phyloP scores from a whole-genome alignment of 2,888 invertebrate species.

The Drosophila nigricruria region DNA sequence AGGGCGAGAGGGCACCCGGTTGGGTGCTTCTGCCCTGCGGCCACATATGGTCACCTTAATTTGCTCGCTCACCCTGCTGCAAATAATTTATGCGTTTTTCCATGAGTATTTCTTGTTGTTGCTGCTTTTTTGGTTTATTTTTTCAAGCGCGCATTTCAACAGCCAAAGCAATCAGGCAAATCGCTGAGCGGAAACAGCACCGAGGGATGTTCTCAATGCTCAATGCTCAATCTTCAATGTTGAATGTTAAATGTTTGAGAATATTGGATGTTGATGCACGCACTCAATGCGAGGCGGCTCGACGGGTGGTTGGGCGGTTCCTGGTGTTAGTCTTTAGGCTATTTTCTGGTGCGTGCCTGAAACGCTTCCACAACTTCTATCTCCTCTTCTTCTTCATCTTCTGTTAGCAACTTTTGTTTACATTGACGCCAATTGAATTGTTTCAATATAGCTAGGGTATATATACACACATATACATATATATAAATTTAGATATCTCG shows the following conservation, averaged over 20 bases:
- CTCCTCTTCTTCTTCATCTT: not conserved
- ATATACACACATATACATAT: not conserved
- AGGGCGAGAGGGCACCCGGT: conserved; percentile 6
- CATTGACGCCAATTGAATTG: conserved; percentile 67
- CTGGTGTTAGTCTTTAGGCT: conserved; percentile 31
- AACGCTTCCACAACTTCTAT: conserved; percentile 38
- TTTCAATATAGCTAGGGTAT: conserved; percentile 19
- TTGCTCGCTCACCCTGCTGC: conserved; percentile 50
- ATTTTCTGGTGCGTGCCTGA: conserved; percentile 48
- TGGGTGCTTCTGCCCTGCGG: conserved; percentile 58
- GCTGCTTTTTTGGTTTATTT: conserved; percentile 69
- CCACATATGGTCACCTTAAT: conserved; percentile 80
- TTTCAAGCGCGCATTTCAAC: conserved; percentile 79
- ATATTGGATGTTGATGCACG: conserved; percentile 56
- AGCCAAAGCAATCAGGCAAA: conserved; percentile 74
- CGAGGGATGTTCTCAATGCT: conserved; percentile 57
- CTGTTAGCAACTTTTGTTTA: conserved; percentile 51
- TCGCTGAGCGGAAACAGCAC: conserved; percentile 68
- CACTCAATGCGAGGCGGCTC: conserved; percentile 23
- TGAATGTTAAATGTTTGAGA: conserved; percentile 25
- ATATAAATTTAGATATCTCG: not conserved
- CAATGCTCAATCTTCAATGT: conserved; percentile 9
- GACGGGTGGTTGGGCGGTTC: conserved; percentile 56
- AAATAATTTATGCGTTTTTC: conserved; percentile 77
- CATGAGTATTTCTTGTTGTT: conserved; percentile 37